Evolutionary conservation across 2,113 vertebrate species (phyloP).

Genomic region (Gadus chalcogrammus): DNA sequence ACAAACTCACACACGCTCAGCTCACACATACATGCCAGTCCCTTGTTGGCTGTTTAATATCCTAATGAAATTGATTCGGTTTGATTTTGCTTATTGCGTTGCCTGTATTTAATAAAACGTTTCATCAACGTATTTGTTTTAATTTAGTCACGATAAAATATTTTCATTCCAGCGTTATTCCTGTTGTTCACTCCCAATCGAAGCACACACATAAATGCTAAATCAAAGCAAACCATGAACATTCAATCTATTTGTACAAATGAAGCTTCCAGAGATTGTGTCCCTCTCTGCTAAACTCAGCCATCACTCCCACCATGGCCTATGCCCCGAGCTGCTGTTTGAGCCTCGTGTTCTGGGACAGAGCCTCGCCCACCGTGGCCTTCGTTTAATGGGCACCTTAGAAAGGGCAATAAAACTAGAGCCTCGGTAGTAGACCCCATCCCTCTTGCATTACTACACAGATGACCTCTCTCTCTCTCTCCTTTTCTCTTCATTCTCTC

Average conservation of each 20-base stretch:
- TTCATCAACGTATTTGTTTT: conserved; percentile 7
- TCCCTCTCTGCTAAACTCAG: conserved; percentile 30
- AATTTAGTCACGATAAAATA: neutral
- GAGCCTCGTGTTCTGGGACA: too few species aligned
- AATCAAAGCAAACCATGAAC: neutral
- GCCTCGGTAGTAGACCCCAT: conserved; percentile 49
- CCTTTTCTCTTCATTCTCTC: conserved; percentile 4
- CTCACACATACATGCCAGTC: neutral
- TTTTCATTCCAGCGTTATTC: too few species aligned
- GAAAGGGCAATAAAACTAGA: conserved; percentile 71
- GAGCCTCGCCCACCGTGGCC: conserved; percentile 63
- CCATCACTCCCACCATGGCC: conserved; percentile 43
- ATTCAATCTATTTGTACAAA: conserved; percentile 22
- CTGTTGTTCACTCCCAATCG: too few species aligned
- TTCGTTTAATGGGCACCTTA: conserved; percentile 70
- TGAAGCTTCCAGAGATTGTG: conserved; percentile 21
- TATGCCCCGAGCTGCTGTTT: conserved; percentile 37
- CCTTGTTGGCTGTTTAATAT: conserved; percentile 19
- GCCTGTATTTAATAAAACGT: conserved; percentile 10
- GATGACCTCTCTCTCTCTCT: conserved; percentile 42
- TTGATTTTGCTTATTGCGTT: conserved; percentile 2
- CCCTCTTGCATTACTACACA: conserved; percentile 45
- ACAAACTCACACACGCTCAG: conserved; percentile 21
- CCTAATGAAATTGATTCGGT: conserved; percentile 13
- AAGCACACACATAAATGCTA: too few species aligned